Percentiles rank a stretch among this genome's conserved stretches.
These are phyloP conservation scores for Clunio marinus DNA, from an alignment of 2,888 invertebrate species.

Conservation along the genomic window DNA sequence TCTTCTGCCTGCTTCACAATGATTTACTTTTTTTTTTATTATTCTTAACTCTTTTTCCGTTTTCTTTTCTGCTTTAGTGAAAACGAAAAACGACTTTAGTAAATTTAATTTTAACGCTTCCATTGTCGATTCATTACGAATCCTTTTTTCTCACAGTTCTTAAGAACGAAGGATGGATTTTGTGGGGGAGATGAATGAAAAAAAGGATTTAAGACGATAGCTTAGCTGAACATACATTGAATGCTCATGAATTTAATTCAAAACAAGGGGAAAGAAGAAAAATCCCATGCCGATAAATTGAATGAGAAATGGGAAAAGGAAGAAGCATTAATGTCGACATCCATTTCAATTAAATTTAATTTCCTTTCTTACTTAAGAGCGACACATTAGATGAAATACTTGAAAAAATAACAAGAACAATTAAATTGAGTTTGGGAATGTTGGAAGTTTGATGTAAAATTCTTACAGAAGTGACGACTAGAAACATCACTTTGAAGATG, in stretches of 20 bases:
- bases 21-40: background rate
- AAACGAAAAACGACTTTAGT: background rate
- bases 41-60: background rate
- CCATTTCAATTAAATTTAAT: slow-evolving; percentile 21
- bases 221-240: too few relatives aligned
- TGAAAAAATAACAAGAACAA: too few relatives aligned
- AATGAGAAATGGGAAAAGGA: slow-evolving; percentile 14
- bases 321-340: slow-evolving; percentile 20
- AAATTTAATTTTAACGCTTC: slow-evolving; percentile 17
- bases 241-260: too few relatives aligned
- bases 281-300: background rate
- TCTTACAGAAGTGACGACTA: too few relatives aligned
- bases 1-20: background rate
- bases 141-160: slow-evolving; percentile 10
- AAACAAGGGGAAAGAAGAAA: too few relatives aligned
- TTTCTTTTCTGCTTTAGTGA: background rate
- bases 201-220: too few relatives aligned
- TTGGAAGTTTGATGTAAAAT: too few relatives aligned
- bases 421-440: too few relatives aligned
- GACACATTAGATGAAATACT: too few relatives aligned
- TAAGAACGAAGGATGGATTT: background rate
- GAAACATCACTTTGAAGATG: too few relatives aligned
- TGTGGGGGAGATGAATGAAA: background rate
- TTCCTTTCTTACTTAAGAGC: background rate
- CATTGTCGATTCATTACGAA: slow-evolving; percentile 17